Percentiles rank a stretch among this genome's conserved stretches.
Evolutionary conservation across 2,888 invertebrate genomes (phyloP).

Genomic region (Cantharis lateralis): DNA sequence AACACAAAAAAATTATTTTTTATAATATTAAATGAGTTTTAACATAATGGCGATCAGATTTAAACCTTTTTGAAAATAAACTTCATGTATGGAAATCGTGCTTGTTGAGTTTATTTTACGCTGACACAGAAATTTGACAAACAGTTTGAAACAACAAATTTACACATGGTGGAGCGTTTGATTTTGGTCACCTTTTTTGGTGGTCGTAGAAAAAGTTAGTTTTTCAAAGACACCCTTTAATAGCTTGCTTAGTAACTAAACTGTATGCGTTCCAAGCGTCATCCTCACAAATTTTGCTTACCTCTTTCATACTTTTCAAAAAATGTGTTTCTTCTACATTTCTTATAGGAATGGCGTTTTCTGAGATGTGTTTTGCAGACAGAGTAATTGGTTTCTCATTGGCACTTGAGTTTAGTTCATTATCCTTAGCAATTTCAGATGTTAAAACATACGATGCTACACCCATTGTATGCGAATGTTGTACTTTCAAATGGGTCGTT

Average conservation of each 20-base stretch:
- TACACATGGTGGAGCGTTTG: too few relatives aligned
- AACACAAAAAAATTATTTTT: too few relatives aligned
- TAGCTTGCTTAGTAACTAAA: slow-evolving; percentile 62
- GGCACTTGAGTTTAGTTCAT: slow-evolving; percentile 38
- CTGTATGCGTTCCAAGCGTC: slow-evolving; percentile 59
- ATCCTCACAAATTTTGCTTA: slow-evolving; percentile 53
- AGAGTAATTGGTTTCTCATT: slow-evolving; percentile 31
- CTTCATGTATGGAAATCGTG: too few relatives aligned
- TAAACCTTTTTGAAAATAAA: too few relatives aligned
- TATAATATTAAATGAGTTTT: too few relatives aligned
- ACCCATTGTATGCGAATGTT: slow-evolving; percentile 59
- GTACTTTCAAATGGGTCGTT: slow-evolving; percentile 58
- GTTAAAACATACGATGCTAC: slow-evolving; percentile 61
- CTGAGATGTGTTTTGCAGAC: slow-evolving; percentile 11
- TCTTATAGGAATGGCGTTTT: slow-evolving; percentile 12
- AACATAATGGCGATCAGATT: too few relatives aligned
- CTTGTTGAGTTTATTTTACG: too few relatives aligned
- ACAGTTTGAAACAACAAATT: too few relatives aligned
- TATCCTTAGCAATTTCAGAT: slow-evolving; percentile 58
- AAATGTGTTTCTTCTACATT: slow-evolving; percentile 47
- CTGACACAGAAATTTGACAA: too few relatives aligned
- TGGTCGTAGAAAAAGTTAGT: background rate
- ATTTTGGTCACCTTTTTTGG: too few relatives aligned
- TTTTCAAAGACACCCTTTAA: slow-evolving; percentile 61
- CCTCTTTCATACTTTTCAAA: slow-evolving; percentile 57